Conservation (phyloP, 2,113 vertebrate species). For the Corapipo altera region DNA sequence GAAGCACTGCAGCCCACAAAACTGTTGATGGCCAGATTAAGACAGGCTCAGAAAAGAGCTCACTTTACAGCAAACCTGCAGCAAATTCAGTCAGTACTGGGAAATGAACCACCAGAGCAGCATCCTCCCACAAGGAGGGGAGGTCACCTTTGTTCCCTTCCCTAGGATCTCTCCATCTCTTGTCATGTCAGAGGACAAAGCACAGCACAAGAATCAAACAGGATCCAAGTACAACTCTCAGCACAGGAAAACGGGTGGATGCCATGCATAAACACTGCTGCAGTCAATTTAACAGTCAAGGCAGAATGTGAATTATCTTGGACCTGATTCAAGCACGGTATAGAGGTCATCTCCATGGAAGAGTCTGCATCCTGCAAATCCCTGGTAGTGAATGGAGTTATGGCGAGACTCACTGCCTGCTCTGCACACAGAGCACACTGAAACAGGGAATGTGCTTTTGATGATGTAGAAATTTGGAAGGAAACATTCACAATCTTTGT, state of each 20-base stretch:
- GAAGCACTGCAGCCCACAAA: not conserved
- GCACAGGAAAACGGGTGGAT: not conserved
- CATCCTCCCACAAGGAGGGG: not conserved
- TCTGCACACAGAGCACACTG: not conserved
- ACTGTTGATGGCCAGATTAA: not conserved
- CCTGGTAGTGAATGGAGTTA: not conserved
- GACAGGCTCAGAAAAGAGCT: not conserved
- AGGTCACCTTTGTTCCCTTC: not conserved
- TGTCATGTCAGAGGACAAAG: not conserved
- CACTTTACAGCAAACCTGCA: not conserved
- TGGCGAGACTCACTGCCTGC: not conserved
- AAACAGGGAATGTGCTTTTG: not conserved
- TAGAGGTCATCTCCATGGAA: not conserved
- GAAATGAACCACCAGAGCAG: not conserved
- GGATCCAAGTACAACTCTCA: not conserved
- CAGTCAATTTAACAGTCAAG: not conserved
- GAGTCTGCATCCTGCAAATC: not conserved
- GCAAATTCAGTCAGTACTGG: not conserved
- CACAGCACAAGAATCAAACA: not conserved
- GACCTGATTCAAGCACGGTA: not conserved
- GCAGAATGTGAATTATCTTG: not conserved
- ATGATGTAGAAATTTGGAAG: not conserved
- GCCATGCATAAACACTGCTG: not conserved
- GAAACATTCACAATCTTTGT: not conserved
- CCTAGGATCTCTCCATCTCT: not conserved